Evolutionary conservation across 2,888 invertebrate species (phyloP), one percentile per base, ranked within the genome.

Genomic region (Tinea trinotella): DNA sequence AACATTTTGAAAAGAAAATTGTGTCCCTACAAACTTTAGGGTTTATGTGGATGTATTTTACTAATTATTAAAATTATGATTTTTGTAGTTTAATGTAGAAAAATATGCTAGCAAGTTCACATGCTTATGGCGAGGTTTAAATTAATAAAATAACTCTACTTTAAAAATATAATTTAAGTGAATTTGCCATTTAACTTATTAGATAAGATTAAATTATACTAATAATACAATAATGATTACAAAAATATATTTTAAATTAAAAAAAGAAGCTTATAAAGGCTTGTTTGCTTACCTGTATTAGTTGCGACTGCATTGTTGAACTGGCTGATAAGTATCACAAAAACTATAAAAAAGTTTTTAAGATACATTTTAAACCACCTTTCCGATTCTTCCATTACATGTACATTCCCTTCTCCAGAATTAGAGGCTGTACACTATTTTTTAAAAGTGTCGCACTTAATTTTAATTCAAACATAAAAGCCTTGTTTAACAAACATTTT

Each of bases 331-430:
- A 74, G 59, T 59, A 78, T 58, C 48, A 75, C 54, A 56, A 69
- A 64, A 60, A 65, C 62, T 59, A 68, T 63, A 64, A 59, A 64
- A 62, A 68, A 62, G 64, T 66, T 73, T 59, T 61, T 65, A 58
- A 64, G 60, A 70, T 62, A 63, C 84, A 85, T 84, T 61, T 77
- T 81, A 70, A 62, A 66, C 71, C 73, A 75, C 71, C 80, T 74
- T 66, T 82, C 83, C 59, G 79, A 64, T 71, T 83, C 82, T 78
- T 84, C 83, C 82, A 83, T 83, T 67, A 68, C 76, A 75, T 40
- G 18, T 18, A 17, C 3, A 17, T 48, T 10, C 7, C 18, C n/a
- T 40, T n/a, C 40, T 40, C 40, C 40, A 40, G 40, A 40, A 5
- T 15, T n/a, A 40, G 13, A 6, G 13, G n/a, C 40, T 13, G 12